Percentiles rank a stretch among this genome's conserved stretches.
Evolutionary conservation across 1,140 invertebrate genomes (phyloP).

Genomic region (Drosophila gunungcola): DNA sequence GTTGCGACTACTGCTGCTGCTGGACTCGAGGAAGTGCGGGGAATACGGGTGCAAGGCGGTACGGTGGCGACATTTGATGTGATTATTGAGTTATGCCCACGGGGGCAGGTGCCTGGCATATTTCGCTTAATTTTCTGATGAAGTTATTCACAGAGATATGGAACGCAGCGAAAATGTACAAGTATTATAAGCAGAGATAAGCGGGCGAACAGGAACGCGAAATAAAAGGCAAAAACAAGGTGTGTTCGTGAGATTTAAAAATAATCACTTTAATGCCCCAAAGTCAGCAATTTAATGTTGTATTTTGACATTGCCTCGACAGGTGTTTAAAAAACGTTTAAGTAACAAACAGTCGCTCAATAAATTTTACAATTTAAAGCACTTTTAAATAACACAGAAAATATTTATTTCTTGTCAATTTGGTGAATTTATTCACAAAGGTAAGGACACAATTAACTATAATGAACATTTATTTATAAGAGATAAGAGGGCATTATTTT

Average conservation of each 20-base stretch:
- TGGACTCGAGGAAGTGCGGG: slow-evolving; percentile 8
- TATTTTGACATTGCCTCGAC: slow-evolving; percentile 25
- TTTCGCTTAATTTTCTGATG: slow-evolving; percentile 78
- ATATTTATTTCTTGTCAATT: not conserved
- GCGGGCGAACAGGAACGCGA: slow-evolving; percentile 9
- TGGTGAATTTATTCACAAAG: not conserved
- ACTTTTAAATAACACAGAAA: too few relatives aligned
- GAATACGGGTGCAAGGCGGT: slow-evolving; percentile 17
- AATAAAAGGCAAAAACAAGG: slow-evolving; percentile 10
- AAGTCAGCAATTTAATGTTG: slow-evolving; percentile 17
- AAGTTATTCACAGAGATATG: slow-evolving; percentile 67
- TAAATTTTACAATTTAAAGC: not conserved
- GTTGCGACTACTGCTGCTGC: slow-evolving; percentile 51
- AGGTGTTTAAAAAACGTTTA: slow-evolving; percentile 3
- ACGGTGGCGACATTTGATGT: slow-evolving; percentile 73
- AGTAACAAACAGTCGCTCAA: not conserved
- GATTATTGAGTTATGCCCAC: slow-evolving; percentile 82
- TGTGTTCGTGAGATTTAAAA: slow-evolving; percentile 23
- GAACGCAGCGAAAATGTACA: slow-evolving; percentile 44
- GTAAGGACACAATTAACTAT: not conserved
- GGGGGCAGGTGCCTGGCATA: slow-evolving; percentile 73
- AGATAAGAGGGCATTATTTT: too few relatives aligned
- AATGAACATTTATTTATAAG: not conserved
- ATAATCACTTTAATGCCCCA: slow-evolving; percentile 9
- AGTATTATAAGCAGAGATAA: slow-evolving; percentile 41